Percentiles rank a stretch among this genome's conserved stretches.
Evolutionary conservation across 2,888 invertebrate genomes (phyloP).

Genomic region (Brachylomia viminalis): DNA sequence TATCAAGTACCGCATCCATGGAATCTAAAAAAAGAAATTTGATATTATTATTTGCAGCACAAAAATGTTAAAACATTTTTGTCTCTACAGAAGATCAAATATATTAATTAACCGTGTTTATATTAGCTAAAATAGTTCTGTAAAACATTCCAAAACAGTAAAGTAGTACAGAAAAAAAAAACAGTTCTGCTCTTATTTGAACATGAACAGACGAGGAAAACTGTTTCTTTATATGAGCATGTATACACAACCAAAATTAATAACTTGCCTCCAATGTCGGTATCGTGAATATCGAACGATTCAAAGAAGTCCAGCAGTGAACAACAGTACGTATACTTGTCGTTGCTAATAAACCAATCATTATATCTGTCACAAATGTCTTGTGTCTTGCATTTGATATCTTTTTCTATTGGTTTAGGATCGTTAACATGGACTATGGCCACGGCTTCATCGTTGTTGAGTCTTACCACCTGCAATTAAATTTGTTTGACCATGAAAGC

Average conservation of each 20-base stretch:
- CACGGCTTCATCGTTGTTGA: conserved; percentile 33
- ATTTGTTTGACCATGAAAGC: background rate
- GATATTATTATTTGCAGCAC: background rate
- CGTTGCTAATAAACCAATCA: conserved; percentile 36
- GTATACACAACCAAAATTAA: background rate
- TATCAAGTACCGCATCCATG: background rate
- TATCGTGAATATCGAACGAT: conserved; percentile 40
- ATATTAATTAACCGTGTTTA: background rate
- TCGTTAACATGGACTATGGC: conserved; percentile 66
- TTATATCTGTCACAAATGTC: conserved; percentile 19
- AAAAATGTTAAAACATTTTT: background rate
- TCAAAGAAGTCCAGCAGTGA: conserved; percentile 52
- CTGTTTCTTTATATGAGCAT: background rate
- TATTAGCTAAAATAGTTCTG: background rate
- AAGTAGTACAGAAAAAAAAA: background rate
- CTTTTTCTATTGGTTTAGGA: conserved; percentile 45
- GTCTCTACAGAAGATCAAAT: too few relatives aligned
- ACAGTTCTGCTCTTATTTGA: background rate
- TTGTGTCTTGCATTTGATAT: conserved; percentile 57
- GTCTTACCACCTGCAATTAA: conserved; percentile 50
- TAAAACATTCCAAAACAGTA: too few relatives aligned
- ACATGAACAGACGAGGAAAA: background rate
- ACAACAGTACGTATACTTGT: conserved; percentile 63
- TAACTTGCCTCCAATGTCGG: conserved; percentile 52
- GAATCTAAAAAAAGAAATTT: conserved; percentile 10